Evolutionary conservation across 2,888 invertebrate genomes (phyloP).

Genomic region (Troglohyphantes excavatus): DNA sequence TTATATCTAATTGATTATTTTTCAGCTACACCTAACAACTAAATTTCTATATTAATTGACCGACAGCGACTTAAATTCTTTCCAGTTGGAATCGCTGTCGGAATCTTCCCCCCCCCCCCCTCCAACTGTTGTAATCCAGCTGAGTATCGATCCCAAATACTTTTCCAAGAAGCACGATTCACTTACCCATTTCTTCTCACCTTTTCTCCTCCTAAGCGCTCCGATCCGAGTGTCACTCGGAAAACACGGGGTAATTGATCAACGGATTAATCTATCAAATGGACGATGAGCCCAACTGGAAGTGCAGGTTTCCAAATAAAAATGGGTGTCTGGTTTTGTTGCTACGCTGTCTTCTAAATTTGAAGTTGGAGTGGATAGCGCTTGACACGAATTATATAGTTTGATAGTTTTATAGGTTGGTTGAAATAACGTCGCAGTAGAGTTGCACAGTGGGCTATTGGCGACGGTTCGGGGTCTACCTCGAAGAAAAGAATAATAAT

Average conservation of each 20-base stretch:
- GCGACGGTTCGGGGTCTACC: too few relatives aligned
- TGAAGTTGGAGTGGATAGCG: not conserved
- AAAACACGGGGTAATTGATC: constrained; percentile 50
- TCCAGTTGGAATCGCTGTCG: not conserved
- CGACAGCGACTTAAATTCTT: constrained; percentile 1
- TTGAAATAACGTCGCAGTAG: not conserved
- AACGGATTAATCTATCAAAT: constrained; percentile 59
- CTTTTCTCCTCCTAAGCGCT: constrained; percentile 10
- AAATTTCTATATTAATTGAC: too few relatives aligned
- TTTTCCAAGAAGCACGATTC: not conserved
- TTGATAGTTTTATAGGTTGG: not conserved
- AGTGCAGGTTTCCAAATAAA: not conserved
- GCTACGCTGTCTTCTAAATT: not conserved
- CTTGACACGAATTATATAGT: not conserved
- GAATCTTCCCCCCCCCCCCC: constrained; percentile 1
- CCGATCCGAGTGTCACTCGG: constrained; percentile 44
- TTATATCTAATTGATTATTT: too few relatives aligned
- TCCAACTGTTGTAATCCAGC: constrained; percentile 33
- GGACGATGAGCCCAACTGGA: not conserved
- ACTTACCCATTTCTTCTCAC: constrained; percentile 42
- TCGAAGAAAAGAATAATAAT: too few relatives aligned
- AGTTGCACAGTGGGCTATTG: too few relatives aligned
- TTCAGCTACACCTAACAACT: too few relatives aligned
- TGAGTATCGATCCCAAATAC: constrained; percentile 39
- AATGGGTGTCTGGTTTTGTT: constrained; percentile 2